These are phyloP conservation scores for Epinephelus awoara DNA, from an alignment of 2,797 vertebrate species.

Conservation along the genomic window DNA sequence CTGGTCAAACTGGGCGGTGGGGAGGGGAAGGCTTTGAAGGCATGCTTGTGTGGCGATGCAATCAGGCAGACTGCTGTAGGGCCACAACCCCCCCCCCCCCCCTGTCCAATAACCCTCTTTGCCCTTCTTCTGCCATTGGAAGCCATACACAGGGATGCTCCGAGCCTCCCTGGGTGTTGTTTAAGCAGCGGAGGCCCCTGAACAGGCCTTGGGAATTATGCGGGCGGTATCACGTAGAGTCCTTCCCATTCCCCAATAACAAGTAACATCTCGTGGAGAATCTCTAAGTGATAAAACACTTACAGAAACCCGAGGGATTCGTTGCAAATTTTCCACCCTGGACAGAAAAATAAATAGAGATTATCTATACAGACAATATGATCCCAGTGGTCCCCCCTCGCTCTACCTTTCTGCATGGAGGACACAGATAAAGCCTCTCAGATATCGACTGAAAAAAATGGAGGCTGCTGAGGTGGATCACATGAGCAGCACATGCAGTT, in stretches of 20 bases:
- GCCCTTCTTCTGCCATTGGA: conserved; percentile 54
- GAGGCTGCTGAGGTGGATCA: conserved; percentile 26
- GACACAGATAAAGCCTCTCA: conserved; percentile 68
- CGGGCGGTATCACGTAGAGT: conserved; percentile 63
- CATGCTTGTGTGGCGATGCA: conserved; percentile 84
- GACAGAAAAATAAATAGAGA: conserved; percentile 85
- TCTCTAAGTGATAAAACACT: conserved; percentile 80
- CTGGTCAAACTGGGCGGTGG: conserved; percentile 85
- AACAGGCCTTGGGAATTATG: conserved; percentile 60
- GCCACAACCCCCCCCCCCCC: conserved; percentile 43
- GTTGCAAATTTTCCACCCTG: conserved; percentile 83
- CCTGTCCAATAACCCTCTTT: conserved; percentile 56
- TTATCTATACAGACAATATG: conserved; percentile 80
- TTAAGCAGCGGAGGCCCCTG: conserved; percentile 45
- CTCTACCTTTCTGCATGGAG: conserved; percentile 52
- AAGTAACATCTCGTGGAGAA: conserved; percentile 66
- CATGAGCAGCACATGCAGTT: conserved; percentile 11
- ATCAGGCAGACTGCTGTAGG: conserved; percentile 84
- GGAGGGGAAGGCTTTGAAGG: conserved; percentile 86
- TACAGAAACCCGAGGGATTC: conserved; percentile 69
- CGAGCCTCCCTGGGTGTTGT: conserved; percentile 47
- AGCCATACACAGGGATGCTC: conserved; percentile 51
- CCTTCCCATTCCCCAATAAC: conserved; percentile 60
- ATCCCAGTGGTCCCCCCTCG: conserved; percentile 66
- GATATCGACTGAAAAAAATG: conserved; percentile 50